Evolutionary conservation across 2,113 vertebrate genomes (phyloP).

Genomic region (Petromus typicus): DNA sequence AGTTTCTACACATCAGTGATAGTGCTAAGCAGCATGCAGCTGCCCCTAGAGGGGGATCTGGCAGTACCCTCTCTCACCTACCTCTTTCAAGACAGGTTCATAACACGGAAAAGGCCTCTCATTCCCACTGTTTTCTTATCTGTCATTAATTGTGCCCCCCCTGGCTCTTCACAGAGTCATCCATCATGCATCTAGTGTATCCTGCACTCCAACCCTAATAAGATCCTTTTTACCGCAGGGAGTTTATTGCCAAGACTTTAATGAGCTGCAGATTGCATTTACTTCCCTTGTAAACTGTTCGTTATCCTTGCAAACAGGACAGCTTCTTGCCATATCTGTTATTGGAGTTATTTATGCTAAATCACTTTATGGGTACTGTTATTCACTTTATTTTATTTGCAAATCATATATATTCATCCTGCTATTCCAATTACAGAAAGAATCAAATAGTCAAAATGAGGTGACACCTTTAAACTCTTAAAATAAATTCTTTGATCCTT

Average conservation of each 20-base stretch:
- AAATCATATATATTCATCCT: neutral
- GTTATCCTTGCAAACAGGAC: slow-evolving; percentile 19
- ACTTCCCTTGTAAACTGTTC: slow-evolving; percentile 22
- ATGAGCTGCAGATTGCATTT: slow-evolving; percentile 17
- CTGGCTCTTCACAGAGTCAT: neutral
- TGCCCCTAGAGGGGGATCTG: neutral
- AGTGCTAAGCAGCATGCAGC: neutral
- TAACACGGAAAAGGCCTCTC: neutral
- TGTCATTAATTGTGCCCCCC: neutral
- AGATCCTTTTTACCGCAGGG: neutral
- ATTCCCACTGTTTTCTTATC: too few relatives aligned
- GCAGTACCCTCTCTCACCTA: neutral
- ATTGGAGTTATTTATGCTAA: slow-evolving; percentile 6
- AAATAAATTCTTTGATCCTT: neutral
- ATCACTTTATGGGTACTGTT: neutral
- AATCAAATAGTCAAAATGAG: neutral
- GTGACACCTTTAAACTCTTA: slow-evolving; percentile 11
- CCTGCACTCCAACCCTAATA: fast-evolving
- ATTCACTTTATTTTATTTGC: slow-evolving; percentile 31
- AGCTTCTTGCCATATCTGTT: neutral
- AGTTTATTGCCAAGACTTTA: slow-evolving; percentile 8
- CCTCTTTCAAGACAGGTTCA: neutral
- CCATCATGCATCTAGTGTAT: neutral
- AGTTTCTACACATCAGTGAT: neutral
- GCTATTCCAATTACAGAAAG: neutral